Evolutionary conservation across 2,113 vertebrate species (phyloP).

Genomic region (Ovis canadensis): DNA sequence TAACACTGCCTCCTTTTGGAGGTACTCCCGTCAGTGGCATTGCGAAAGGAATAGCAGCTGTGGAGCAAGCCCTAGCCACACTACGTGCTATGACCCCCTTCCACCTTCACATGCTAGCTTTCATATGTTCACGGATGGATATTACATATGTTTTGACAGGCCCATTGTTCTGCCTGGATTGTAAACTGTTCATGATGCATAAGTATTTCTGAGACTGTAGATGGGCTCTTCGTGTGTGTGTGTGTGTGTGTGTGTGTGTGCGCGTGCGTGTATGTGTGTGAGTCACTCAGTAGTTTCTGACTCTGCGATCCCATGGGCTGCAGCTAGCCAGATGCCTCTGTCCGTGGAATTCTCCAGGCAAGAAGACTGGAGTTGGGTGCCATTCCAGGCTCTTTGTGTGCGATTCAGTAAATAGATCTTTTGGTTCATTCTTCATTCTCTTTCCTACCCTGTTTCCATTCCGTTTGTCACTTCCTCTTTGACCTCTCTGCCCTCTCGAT

Average conservation of each 20-base stretch:
- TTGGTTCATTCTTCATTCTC: background rate
- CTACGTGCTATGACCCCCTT: background rate
- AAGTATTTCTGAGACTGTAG: background rate
- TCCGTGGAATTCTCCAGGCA: background rate
- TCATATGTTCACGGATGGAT: fast-evolving
- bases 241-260: background rate
- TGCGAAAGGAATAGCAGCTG: background rate
- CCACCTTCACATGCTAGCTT: fast-evolving
- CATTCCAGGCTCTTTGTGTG: fast-evolving
- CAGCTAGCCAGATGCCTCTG: background rate
- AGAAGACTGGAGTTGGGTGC: background rate
- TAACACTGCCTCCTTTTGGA: background rate
- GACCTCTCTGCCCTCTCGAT: background rate
- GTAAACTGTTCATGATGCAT: background rate
- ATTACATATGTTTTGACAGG: fast-evolving
- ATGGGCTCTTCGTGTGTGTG: background rate
- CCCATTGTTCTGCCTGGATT: fast-evolving
- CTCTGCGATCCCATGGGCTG: background rate
- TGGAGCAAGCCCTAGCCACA: fast-evolving
- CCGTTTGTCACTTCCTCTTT: background rate
- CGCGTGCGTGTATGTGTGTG: background rate
- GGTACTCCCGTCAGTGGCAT: background rate
- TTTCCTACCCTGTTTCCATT: background rate
- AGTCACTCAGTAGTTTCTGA: background rate
- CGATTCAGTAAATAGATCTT: background rate